These are phyloP conservation scores for Pomacea canaliculata DNA, from an alignment of 2,888 invertebrate species.

Conservation along the genomic window DNA sequence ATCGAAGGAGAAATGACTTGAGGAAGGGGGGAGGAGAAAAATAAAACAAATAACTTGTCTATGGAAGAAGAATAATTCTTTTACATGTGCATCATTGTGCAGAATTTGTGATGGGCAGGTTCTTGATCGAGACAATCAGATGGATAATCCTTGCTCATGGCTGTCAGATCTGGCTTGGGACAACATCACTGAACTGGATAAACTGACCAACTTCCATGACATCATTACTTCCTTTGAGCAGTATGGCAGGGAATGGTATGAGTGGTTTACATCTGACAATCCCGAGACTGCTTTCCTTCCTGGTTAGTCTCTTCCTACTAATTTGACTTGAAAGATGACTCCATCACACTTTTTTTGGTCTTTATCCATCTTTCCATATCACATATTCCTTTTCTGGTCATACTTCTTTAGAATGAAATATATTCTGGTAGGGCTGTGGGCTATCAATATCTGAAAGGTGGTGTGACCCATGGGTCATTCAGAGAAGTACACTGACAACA, in stretches of 20 bases:
- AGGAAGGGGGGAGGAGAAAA: no score
- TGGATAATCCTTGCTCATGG: constrained; percentile 87
- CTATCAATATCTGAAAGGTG: no score
- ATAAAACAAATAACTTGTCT: no score
- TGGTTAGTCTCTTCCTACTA: constrained; percentile 71
- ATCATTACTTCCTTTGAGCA: constrained; percentile 84
- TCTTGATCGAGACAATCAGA: constrained; percentile 84
- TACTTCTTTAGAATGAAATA: not conserved
- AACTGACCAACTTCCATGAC: constrained; percentile 87
- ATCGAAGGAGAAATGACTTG: no score
- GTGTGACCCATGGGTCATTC: no score
- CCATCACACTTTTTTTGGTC: not conserved
- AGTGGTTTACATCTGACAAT: constrained; percentile 82
- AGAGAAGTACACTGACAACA: no score
- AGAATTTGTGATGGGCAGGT: constrained; percentile 49
- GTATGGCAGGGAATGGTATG: constrained; percentile 83
- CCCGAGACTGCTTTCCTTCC: constrained; percentile 83
- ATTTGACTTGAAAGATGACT: not conserved
- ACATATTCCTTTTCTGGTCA: not conserved
- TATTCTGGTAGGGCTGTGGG: no score
- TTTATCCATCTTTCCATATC: not conserved
- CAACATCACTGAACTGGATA: constrained; percentile 89
- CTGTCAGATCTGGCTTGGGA: constrained; percentile 88
- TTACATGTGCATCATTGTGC: no score
- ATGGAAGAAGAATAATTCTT: no score